A percentile compares a stretch with the other conserved stretches of the same genome.
Evolutionary conservation across 2,113 vertebrate species (phyloP).

Genomic region (Bambusicola thoracicus): DNA sequence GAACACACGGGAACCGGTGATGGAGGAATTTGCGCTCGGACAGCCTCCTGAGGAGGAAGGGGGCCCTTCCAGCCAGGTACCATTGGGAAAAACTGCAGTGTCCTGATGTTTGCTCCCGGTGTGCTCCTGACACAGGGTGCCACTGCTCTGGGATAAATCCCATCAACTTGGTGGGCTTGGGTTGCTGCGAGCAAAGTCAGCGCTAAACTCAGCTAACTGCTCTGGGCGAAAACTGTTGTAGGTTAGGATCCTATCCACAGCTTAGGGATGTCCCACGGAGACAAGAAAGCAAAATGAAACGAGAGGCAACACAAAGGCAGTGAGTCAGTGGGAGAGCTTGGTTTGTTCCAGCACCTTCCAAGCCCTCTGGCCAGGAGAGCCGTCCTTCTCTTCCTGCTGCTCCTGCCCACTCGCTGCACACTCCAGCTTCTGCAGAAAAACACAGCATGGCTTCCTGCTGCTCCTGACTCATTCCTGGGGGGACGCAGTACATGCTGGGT

Average conservation of each 20-base stretch:
- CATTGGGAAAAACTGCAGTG: not conserved
- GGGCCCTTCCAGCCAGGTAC: constrained; percentile 82
- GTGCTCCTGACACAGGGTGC: not conserved
- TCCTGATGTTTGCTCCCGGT: not conserved
- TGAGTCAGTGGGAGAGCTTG: not conserved
- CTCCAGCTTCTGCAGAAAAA: constrained; percentile 59
- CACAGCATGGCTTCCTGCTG: constrained; percentile 55
- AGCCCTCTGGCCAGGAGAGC: constrained; percentile 14
- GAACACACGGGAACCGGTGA: constrained; percentile 85
- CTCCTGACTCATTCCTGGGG: constrained; percentile 67
- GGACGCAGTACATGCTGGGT: constrained; percentile 48
- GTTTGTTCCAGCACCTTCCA: constrained; percentile 57
- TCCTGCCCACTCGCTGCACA: constrained; percentile 53
- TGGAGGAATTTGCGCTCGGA: constrained; percentile 82
- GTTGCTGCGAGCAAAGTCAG: not conserved
- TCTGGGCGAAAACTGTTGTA: not conserved
- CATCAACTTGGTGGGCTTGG: not conserved
- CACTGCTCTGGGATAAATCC: not conserved
- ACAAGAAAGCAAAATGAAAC: not conserved
- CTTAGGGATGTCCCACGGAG: not conserved
- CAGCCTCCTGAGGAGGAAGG: constrained; percentile 79
- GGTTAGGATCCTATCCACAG: not conserved
- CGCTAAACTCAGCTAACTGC: not conserved
- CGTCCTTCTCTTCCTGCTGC: constrained; percentile 24
- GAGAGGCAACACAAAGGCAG: not conserved